Conservation (phyloP, 2,797 vertebrate genomes). For the Antennarius maculatus region DNA sequence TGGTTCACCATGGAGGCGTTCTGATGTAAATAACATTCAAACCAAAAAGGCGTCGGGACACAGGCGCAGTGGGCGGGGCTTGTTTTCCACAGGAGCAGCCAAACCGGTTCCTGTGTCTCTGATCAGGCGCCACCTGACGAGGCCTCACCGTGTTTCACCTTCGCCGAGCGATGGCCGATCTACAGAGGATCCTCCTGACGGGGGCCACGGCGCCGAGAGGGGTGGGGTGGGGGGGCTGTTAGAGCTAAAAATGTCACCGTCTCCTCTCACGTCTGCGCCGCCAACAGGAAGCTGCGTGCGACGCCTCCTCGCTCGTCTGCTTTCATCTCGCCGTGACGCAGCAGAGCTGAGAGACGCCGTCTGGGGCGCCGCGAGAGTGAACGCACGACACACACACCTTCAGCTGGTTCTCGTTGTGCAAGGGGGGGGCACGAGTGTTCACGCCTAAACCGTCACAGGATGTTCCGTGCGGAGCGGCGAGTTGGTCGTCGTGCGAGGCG, state of each 20-base stretch:
- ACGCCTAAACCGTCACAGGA: conserved; percentile 55
- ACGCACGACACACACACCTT: neutral
- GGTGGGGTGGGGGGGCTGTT: conserved; percentile 65
- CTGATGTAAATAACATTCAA: conserved; percentile 69
- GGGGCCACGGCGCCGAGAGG: conserved; percentile 69
- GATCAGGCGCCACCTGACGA: conserved; percentile 18
- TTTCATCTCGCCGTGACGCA: conserved; percentile 83
- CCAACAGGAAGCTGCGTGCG: conserved; percentile 79
- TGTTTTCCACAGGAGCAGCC: neutral
- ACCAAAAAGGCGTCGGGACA: conserved; percentile 48
- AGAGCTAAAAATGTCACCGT: conserved; percentile 75
- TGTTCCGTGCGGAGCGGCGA: conserved; percentile 65
- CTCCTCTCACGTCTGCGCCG: conserved; percentile 69
- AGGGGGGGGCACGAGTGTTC: neutral
- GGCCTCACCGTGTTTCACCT: conserved; percentile 39
- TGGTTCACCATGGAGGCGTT: conserved; percentile 35
- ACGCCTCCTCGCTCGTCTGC: conserved; percentile 73
- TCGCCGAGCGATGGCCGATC: conserved; percentile 59
- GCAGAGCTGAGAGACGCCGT: conserved; percentile 75
- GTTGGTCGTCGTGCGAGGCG: conserved; percentile 39
- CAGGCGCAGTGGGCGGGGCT: neutral
- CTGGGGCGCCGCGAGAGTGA: conserved; percentile 44
- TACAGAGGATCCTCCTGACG: conserved; percentile 77
- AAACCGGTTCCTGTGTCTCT: conserved; percentile 6
- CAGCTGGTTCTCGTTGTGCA: neutral